phyloP scores from a whole-genome alignment of 2,797 vertebrate species.

The Limnodromus scolopaceus region DNA sequence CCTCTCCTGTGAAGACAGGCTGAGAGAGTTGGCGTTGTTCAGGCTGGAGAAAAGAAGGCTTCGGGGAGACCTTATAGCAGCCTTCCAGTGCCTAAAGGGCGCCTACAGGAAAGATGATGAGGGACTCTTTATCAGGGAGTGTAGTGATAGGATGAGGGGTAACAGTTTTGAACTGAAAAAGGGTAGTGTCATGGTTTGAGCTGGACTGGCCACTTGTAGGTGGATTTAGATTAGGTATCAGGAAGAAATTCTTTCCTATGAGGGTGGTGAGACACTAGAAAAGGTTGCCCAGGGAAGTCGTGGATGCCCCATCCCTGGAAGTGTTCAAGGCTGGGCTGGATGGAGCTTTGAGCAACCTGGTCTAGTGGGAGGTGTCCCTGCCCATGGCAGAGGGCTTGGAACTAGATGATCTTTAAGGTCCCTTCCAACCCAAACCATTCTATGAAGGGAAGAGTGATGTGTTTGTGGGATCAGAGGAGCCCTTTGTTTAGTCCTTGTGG shows the following conservation, averaged over 20 bases:
- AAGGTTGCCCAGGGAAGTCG: not conserved
- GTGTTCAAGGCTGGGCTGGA: not conserved
- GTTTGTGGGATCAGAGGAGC: not conserved
- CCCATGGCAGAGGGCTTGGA: not conserved
- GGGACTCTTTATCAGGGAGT: not conserved
- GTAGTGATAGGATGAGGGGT: not conserved
- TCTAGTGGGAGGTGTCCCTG: not conserved
- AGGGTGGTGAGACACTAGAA: not conserved
- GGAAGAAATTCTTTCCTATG: not conserved
- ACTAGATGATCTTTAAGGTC: not conserved
- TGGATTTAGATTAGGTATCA: not conserved
- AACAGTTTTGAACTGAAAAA: not conserved
- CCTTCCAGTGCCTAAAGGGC: not conserved
- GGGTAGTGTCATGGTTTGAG: not conserved
- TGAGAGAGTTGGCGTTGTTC: not conserved
- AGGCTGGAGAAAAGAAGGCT: not conserved
- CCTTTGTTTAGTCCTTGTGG: not conserved
- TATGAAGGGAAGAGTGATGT: not conserved
- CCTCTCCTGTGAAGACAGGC: not conserved
- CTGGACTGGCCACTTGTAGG: not conserved
- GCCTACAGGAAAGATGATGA: not conserved
- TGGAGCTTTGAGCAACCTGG: not conserved
- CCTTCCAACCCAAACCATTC: not conserved
- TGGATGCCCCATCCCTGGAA: not conserved
- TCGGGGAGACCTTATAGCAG: not conserved